phyloP scores from a whole-genome alignment of 1,140 invertebrate genomes.

The Kradibia gibbosae region DNA sequence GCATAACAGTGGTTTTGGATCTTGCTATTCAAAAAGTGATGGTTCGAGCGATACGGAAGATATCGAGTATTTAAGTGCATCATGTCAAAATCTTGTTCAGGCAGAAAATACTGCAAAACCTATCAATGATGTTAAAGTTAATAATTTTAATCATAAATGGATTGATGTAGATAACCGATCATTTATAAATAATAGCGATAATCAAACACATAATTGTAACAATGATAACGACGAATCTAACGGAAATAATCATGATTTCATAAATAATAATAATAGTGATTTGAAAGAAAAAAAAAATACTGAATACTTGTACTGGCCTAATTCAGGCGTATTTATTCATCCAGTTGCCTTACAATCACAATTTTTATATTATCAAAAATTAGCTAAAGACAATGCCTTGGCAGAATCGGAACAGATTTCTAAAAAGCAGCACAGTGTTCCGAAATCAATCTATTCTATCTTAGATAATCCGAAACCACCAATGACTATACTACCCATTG shows the following conservation, averaged over 20 bases:
- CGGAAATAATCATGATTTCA: constrained; percentile 42
- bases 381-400: constrained; percentile 72
- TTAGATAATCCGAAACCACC: constrained; percentile 61
- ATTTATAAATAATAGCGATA: constrained; percentile 30
- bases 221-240: constrained; percentile 49
- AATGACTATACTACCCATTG: neutral
- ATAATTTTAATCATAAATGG: constrained; percentile 8
- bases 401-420: constrained; percentile 52
- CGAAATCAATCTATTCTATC: constrained; percentile 63
- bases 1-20: constrained; percentile 76
- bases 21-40: constrained; percentile 74
- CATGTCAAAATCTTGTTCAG: constrained; percentile 46
- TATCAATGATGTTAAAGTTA: neutral
- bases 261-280: constrained; percentile 53
- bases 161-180: constrained; percentile 50
- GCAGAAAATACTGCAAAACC: neutral
- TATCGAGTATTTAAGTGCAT: constrained; percentile 74
- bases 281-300: constrained; percentile 58
- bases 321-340: constrained; percentile 80
- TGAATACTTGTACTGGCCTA: constrained; percentile 79
- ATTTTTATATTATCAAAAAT: constrained; percentile 81
- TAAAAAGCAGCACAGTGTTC: constrained; percentile 63
- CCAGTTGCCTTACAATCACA: constrained; percentile 82
- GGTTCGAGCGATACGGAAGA: constrained; percentile 74
- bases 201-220: constrained; percentile 48